Base-by-base conservation (phyloP, 2,888 invertebrate genomes). In the Salpingus planirostris region DNA sequence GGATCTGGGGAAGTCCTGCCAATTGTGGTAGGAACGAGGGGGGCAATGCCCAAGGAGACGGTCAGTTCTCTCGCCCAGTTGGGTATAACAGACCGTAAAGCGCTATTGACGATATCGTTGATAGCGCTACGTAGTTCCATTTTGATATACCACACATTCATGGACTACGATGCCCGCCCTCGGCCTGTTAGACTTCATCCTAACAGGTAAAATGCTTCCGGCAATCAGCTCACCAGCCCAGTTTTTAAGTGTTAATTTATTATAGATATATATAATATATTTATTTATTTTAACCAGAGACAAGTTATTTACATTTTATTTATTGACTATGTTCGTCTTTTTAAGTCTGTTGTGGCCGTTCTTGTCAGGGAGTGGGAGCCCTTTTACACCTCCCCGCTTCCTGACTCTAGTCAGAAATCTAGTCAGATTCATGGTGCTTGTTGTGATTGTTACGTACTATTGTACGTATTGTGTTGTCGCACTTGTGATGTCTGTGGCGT, bases 1-100 rank as follows among this genome's bases (percentile, higher is more conserved):
- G 5, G 5, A 8, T 5, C 21, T 24, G 45, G 42, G 0, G 31
- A 43, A 24, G 54, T 55, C 25, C 41, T 56, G 28, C 57, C 57
- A 0, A 43, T 57, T 3, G 53, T 59, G 27, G 46, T 59, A 11
- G 55, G 58, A 4, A 54, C 55, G 24, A 40, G 56, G 37, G 56
- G 55, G 8, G 51, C 53, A 8, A 36, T 59, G 37, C 55, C 57
- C 22, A 47, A 31, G 38, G 31, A 40, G 28, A 60, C 57, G 13
- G 15, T 47, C 10, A 3, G 11, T 1, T 33, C 39, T 12, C 40
- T 57, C 1, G 22, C 23, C 2, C 33, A 35, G 21, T 35, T 57
- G 1, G 47, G 49, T 3, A 43, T 57, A 1, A 13, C 15, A n/a
- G 39, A 46, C 14, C 29, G 33, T 1, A 11, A 28, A 2, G 38